Evolutionary conservation across 2,113 vertebrate species (phyloP).

Genomic region (Sphaerodactylus townsendi): DNA sequence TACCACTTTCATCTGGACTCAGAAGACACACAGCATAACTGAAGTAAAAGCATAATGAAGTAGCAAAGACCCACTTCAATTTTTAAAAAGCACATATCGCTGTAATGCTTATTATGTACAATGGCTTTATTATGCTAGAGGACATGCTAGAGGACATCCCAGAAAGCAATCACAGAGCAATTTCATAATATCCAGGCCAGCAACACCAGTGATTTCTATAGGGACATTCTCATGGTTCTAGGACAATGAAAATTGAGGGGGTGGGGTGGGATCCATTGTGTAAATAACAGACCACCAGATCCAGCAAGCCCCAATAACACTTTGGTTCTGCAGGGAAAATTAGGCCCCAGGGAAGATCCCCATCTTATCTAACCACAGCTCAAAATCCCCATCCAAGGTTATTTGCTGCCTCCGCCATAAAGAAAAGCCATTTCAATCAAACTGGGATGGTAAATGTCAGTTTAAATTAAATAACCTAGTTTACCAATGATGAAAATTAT

Average conservation of each 20-base stretch:
- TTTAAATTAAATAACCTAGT: conserved; percentile 59
- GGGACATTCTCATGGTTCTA: not conserved
- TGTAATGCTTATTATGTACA: not conserved
- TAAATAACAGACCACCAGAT: not conserved
- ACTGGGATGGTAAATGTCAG: conserved; percentile 50
- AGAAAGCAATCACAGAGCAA: not conserved
- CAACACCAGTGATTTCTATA: conserved; percentile 6
- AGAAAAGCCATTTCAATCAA: conserved; percentile 47
- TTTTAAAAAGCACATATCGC: not conserved
- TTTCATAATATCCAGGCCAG: not conserved
- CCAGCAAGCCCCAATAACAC: not conserved
- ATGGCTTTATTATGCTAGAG: not conserved
- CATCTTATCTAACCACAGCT: conserved; percentile 4
- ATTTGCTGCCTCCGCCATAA: conserved; percentile 43
- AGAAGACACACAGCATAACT: not conserved
- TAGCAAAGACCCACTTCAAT: not conserved
- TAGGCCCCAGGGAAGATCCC: conserved; percentile 2
- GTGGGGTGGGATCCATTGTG: not conserved
- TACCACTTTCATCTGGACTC: not conserved
- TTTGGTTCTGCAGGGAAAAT: conserved; percentile 7
- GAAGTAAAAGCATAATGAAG: too few relatives aligned
- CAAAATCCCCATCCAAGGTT: not conserved
- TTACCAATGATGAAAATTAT: conserved; percentile 48
- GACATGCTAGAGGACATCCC: not conserved
- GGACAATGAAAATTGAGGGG: not conserved